Base-by-base conservation (phyloP, 2,888 invertebrate genomes). In the Amphimallon solstitiale region DNA sequence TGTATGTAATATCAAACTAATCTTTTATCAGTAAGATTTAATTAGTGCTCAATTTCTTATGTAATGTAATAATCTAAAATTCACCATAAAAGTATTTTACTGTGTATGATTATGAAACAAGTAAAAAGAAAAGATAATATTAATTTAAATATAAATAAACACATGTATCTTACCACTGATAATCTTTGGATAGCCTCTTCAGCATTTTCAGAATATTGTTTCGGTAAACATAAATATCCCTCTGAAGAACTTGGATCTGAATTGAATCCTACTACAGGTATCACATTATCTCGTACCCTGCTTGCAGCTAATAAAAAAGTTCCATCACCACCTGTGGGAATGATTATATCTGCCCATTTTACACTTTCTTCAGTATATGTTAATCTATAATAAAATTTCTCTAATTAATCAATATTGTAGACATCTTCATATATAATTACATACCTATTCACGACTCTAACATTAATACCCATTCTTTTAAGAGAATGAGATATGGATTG, bases 181-280 rank as follows among this genome's bases (percentile, higher is more conserved):
- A 98, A 84, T 68, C 89, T 90, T 46, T 90, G 87, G 19, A 98
- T 86, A 59, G 96, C 94, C 73, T 89, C 89, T 64, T 88, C 87
- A 54, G 96, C 89, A 77, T 94, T 89, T 21, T 88, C 86, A 0
- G 97, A 94, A 78, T 92, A 95, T 80, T 91, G 88, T 62, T 91
- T 91, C 6, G 96, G 93, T 62, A 99, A 82, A 85, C 98, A 95
- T 4, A 99, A 87, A 72, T 94, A 89, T 0, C 99, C 98, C 75
- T 97, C 97, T 0, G 98, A 98, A 73, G 93, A 89, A 74, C 89
- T 88, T 0, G 98, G 97, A 78, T 98, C 94, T 14, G 98, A 98
- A 84, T 99, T 99, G 75, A 99, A 93, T 0, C 98, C 98, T 74
- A 99, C 90, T 65, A 99, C 92, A n/a, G 97, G 95, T 77, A 94